Evolutionary conservation across 2,888 invertebrate genomes (phyloP), one percentile per base, ranked within the genome.

Genomic region (Andricus quercusramuli): DNA sequence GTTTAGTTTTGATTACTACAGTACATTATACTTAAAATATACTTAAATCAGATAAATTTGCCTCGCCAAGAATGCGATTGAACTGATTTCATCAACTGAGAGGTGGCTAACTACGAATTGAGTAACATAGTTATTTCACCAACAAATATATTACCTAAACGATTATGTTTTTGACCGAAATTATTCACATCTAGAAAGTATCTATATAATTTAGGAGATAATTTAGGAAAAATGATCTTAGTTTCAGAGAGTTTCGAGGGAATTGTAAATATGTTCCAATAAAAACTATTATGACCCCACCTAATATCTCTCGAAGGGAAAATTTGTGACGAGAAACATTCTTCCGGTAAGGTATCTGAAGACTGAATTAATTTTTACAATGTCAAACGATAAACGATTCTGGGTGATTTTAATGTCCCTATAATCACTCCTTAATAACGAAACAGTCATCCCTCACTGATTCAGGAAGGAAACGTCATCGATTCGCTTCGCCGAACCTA

Each of bases 401-500:
- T 74, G 17, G 47, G 41, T 68, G 66, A 67, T 22, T 44, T 41
- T 77, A 56, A 78, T 64, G 77, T 56, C 77, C 62, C 51, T 77
- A 62, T 67, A 77, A 70, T 80, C 64, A 80, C 59, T 80, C 59
- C 65, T 79, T 25, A 65, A 77, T 51, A 20, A 62, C 29, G 68
- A 76, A 44, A 62, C 44, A 66, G 68, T 56, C 74, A 66, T 44
- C 51, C 62, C 65, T 29, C 29, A 56, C 74, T 74, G 74, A 79
- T 84, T 88, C 81, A 80, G 80, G 80, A 83, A 85, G 86, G 84
- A 88, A 85, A 85, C 76, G 80, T 81, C 83, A 80, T 85, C 83
- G 83, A 83, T 82, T 80, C 80, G 85, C 81, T 79, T 62, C 79
- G 83, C 65, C 80, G 83, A 81, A 82, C 78, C 76, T 84, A 83